Conservation (phyloP, 2,113 vertebrate genomes). For the Eulemur macaco region DNA sequence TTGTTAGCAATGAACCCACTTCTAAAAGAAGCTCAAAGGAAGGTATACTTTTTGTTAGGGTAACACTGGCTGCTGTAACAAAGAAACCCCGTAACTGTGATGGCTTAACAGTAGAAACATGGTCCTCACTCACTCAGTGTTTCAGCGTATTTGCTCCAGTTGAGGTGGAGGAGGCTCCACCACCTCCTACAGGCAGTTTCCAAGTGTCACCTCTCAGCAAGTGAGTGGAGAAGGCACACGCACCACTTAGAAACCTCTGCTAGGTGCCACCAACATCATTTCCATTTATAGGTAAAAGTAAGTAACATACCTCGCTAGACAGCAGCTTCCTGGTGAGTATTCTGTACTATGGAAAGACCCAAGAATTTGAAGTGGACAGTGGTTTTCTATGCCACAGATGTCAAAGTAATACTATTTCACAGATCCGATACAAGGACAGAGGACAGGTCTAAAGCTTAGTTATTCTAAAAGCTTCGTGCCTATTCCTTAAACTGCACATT, state of each 20-base stretch:
- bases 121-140: background rate
- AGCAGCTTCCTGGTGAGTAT: background rate
- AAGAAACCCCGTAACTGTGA: background rate
- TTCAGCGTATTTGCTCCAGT: background rate
- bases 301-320: too few relatives aligned
- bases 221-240: background rate
- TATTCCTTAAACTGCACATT: background rate
- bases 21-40: background rate
- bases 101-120: background rate
- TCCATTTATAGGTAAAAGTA: background rate
- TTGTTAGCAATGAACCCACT: background rate
- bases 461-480: background rate
- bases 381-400: background rate
- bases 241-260: background rate
- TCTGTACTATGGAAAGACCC: background rate
- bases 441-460: background rate
- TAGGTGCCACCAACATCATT: background rate
- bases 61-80: background rate
- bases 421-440: background rate
- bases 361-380: too few relatives aligned
- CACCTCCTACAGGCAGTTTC: background rate
- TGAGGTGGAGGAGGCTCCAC: background rate
- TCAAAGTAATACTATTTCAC: background rate
- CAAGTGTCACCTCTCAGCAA: background rate
- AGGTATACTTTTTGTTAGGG: background rate